A percentile compares a stretch with the other conserved stretches of the same genome.
phyloP scores from a whole-genome alignment of 2,888 invertebrate species.

The Amiota communis region DNA sequence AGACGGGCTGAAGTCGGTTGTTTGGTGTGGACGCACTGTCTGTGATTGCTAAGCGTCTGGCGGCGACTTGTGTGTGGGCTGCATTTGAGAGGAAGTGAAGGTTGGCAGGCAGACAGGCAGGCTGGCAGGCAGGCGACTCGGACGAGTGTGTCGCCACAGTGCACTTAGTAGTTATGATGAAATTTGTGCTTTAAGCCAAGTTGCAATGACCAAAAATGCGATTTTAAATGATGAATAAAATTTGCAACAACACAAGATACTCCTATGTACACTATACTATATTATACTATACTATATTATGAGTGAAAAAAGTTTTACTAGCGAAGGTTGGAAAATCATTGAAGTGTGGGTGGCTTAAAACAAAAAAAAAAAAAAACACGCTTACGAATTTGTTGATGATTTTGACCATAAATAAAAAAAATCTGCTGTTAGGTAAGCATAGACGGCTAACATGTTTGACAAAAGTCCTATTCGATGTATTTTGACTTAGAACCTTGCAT shows the following conservation, averaged over 20 bases:
- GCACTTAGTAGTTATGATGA: conserved; percentile 7
- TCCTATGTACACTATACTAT: not conserved
- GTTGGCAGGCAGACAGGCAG: not conserved
- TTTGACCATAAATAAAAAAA: conserved; percentile 32
- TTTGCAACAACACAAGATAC: no score
- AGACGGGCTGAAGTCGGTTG: not conserved
- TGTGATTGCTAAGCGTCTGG: conserved; percentile 25
- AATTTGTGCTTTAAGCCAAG: conserved; percentile 17
- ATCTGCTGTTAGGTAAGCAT: no score
- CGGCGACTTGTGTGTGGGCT: conserved; percentile 27
- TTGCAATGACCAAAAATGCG: conserved; percentile 26
- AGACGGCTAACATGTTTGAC: no score
- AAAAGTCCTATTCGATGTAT: no score
- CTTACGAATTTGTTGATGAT: conserved; percentile 1
- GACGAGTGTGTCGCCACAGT: not conserved
- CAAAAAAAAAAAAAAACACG: not conserved
- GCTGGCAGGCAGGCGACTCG: not conserved
- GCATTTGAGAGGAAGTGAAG: not conserved
- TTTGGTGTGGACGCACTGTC: conserved; percentile 19
- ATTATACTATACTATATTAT: not conserved
- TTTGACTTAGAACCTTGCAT: no score
- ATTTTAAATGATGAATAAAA: conserved; percentile 25
- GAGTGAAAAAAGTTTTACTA: no score
- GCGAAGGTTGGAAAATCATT: conserved; percentile 2
- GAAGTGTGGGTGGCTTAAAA: conserved; percentile 5